phyloP scores from a whole-genome alignment of 2,113 vertebrate species.

The Rana temporaria region DNA sequence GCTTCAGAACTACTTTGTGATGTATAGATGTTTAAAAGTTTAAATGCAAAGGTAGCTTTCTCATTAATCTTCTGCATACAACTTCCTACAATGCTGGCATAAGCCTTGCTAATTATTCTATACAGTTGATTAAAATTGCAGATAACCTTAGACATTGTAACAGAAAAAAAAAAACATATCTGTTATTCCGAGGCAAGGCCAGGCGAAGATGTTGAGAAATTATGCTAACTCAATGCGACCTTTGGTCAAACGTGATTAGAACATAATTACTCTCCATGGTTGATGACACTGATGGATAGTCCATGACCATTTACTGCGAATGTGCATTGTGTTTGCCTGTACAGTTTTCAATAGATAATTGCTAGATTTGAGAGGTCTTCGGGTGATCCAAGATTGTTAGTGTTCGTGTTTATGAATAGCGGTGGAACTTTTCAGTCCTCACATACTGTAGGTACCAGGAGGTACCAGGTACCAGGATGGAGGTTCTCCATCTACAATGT shows the following conservation, averaged over 20 bases:
- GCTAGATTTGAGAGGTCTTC: no score
- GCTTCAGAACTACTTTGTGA: not conserved
- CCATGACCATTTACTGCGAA: not conserved
- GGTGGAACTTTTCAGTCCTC: no score
- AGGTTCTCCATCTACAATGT: no score
- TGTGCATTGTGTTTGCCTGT: not conserved
- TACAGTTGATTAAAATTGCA: conserved; percentile 45
- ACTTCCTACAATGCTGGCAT: not conserved
- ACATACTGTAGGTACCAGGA: no score
- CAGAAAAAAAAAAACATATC: not conserved
- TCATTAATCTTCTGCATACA: conserved; percentile 32
- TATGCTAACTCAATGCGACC: conserved; percentile 23
- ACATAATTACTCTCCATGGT: conserved; percentile 29
- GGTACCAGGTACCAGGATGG: no score
- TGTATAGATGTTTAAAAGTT: conserved; percentile 27
- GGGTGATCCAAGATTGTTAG: no score
- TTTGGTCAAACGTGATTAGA: conserved; percentile 34
- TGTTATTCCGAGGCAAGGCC: conserved; percentile 18
- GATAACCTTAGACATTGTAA: conserved; percentile 29
- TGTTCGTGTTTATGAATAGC: no score
- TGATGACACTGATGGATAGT: conserved; percentile 12
- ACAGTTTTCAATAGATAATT: not conserved
- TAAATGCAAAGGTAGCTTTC: conserved; percentile 16
- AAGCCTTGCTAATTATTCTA: conserved; percentile 39
- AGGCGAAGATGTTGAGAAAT: conserved; percentile 10